A percentile compares a stretch with the other conserved stretches of the same genome.
phyloP scores from a whole-genome alignment of 2,888 invertebrate species.

The Scrobipalpa costella region DNA sequence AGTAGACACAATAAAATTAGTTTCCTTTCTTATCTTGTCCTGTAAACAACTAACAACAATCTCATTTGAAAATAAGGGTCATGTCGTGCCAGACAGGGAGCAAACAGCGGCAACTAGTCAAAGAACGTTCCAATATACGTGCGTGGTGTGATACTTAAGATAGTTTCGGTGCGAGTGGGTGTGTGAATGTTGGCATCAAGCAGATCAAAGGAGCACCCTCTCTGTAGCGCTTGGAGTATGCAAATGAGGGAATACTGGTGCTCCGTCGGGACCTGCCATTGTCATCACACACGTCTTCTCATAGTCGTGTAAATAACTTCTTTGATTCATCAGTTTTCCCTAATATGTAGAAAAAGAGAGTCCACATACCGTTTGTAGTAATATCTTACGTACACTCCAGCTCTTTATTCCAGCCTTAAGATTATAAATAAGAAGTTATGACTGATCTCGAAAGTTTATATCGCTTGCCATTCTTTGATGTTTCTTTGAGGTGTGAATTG shows the following conservation, averaged over 20 bases:
- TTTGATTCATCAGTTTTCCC: not conserved
- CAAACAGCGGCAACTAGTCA: constrained; percentile 10
- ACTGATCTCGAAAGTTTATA: no score
- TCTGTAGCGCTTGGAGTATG: constrained; percentile 50
- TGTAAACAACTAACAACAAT: not conserved
- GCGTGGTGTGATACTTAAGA: not conserved
- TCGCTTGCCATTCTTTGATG: no score
- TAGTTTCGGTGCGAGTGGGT: constrained; percentile 3
- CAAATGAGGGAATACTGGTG: constrained; percentile 72
- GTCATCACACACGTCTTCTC: constrained; percentile 49
- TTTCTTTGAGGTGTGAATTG: no score
- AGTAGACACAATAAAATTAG: not conserved
- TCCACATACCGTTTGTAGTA: no score
- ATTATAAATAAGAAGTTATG: no score
- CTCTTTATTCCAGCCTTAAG: no score
- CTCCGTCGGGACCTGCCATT: constrained; percentile 56
- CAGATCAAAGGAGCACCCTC: constrained; percentile 41
- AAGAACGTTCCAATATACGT: constrained; percentile 3
- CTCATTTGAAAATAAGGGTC: not conserved
- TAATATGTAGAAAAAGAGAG: no score
- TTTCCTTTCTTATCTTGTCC: not conserved
- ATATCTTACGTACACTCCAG: no score
- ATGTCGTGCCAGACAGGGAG: not conserved
- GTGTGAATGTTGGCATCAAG: constrained; percentile 33
- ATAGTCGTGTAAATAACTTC: not conserved